Evolutionary conservation across 2,113 vertebrate genomes (phyloP).

Genomic region (Thymallus thymallus): DNA sequence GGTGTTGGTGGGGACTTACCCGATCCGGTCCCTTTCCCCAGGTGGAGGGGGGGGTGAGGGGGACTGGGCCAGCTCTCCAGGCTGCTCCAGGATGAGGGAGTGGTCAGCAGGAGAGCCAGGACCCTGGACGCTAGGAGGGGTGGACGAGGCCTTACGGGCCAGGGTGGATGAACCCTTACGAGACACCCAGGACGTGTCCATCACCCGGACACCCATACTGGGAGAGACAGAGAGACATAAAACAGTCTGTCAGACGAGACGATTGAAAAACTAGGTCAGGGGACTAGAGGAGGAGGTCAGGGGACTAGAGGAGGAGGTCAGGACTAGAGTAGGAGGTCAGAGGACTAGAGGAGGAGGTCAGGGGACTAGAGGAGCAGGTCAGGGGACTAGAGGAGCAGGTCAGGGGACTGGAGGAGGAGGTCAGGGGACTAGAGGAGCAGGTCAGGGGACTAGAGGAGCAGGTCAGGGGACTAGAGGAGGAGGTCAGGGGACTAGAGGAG

Average conservation of each 20-base stretch:
- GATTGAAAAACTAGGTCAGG: too few species aligned
- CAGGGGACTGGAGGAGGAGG: too few species aligned
- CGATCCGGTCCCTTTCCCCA: conserved; percentile 81
- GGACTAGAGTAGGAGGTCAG: too few species aligned
- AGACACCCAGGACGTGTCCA: conserved; percentile 98
- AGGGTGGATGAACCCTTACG: conserved; percentile 85
- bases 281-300: too few species aligned
- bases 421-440: too few species aligned
- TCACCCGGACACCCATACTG: conserved; percentile 98
- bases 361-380: too few species aligned
- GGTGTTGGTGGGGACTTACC: conserved; percentile 76
- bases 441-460: too few species aligned
- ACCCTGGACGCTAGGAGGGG: conserved; percentile 83
- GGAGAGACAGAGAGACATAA: neutral
- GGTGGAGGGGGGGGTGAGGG: conserved; percentile 81
- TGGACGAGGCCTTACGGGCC: conserved; percentile 82
- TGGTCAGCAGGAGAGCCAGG: conserved; percentile 79
- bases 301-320: too few species aligned
- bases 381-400: too few species aligned
- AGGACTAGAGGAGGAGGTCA: too few species aligned
- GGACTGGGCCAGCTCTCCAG: conserved; percentile 71
- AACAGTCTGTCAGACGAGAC: neutral
- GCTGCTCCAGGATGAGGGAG: conserved; percentile 84
- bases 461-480: too few species aligned
- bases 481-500: too few species aligned